Conservation (phyloP, 1,140 invertebrate genomes). For the Agraylea sexmaculata region DNA sequence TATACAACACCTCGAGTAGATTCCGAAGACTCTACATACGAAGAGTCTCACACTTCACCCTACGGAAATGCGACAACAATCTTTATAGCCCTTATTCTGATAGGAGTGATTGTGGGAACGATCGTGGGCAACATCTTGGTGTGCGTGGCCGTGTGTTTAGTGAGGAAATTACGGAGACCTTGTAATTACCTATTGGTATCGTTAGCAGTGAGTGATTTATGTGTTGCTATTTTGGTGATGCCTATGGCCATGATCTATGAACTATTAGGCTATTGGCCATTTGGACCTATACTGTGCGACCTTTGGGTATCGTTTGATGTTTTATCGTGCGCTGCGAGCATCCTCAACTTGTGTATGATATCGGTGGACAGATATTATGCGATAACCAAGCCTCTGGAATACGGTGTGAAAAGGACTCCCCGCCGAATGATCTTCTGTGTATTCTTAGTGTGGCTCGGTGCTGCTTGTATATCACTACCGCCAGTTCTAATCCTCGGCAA, state of each 20-base stretch:
- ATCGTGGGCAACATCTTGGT: constrained; percentile 83
- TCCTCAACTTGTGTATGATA: constrained; percentile 86
- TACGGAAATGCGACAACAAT: constrained; percentile 43
- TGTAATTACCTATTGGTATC: constrained; percentile 85
- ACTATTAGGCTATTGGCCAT: constrained; percentile 72
- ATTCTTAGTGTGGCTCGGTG: constrained; percentile 77
- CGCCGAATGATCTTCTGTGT: constrained; percentile 75
- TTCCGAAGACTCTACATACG: too few relatives aligned
- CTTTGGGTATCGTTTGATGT: constrained; percentile 78
- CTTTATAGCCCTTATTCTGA: constrained; percentile 55
- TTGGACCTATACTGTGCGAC: constrained; percentile 73
- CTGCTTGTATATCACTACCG: constrained; percentile 79
- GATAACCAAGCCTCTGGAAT: constrained; percentile 82
- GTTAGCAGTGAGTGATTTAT: constrained; percentile 78
- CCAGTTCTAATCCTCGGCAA: constrained; percentile 81
- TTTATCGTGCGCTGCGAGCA: constrained; percentile 75
- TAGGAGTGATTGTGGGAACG: constrained; percentile 66
- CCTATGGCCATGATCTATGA: constrained; percentile 74
- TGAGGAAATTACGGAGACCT: constrained; percentile 69
- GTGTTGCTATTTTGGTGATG: constrained; percentile 73
- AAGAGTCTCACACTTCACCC: too few relatives aligned
- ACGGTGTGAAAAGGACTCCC: constrained; percentile 77
- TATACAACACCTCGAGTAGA: too few relatives aligned
- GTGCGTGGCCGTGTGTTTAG: constrained; percentile 76
- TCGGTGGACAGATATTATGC: constrained; percentile 81